Evolutionary conservation across 1,140 invertebrate species (phyloP), one percentile per base, ranked within the genome.

Genomic region (Lucilia sericata): DNA sequence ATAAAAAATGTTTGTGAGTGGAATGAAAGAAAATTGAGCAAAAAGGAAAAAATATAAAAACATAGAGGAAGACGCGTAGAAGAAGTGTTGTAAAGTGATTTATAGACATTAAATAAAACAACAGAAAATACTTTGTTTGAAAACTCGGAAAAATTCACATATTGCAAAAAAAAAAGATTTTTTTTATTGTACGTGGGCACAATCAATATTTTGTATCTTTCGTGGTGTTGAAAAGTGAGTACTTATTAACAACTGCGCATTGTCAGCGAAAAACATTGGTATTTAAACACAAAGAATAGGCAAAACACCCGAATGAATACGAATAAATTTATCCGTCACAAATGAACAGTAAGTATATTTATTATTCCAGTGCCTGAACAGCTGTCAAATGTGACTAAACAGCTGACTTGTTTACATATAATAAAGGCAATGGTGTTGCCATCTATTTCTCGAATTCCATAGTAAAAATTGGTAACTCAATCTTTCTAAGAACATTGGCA

Each of bases 241-340:
- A 80, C 76, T 80, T 49, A 42, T 80, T 78, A 80, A 80, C 76
- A 80, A 80, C 76, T 80, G 76, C 76, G 76, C 76, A 80, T 80
- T 80, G 76, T 80, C 76, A 80, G 76, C 76, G 76, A 80, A 80
- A 80, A 80, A 80, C 76, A 80, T 49, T 51, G 47, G 42, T 80
- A 80, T 80, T 80, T 80, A 80, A 80, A 80, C 42, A 78, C 42
- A 47, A 21, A 19, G 47, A 49, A 80, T 21, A 51, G 47, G 47
- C 47, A 51, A 80, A 80, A 80, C 49, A 19, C n/a, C 76, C 76
- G 76, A 80, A 13, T 49, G 17, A 19, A 21, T 21, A 80, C 76
- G 76, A 80, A 14, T 21, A 17, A 10, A 9, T 49, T 19, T 47
- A 78, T 78, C 75, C 75, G 19, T 51, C 42, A 51, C n/a, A 80